Conservation (phyloP, 2,113 vertebrate species). For the Rutilus rutilus region DNA sequence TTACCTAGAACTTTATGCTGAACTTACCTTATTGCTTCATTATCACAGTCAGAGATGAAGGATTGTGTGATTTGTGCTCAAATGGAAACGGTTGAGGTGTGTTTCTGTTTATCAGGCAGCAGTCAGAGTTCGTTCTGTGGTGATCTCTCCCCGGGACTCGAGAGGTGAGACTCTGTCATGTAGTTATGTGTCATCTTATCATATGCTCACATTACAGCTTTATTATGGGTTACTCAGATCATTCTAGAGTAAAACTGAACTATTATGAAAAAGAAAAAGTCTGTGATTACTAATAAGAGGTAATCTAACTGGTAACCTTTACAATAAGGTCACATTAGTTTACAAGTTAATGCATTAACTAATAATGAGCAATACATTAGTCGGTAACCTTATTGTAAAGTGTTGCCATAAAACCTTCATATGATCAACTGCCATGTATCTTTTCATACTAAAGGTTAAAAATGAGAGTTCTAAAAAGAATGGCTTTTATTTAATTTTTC, state of each 20-base stretch:
- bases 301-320: too few relatives aligned
- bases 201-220: too few relatives aligned
- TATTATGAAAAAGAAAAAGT: background rate
- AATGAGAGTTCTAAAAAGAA: background rate
- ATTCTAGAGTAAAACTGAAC: background rate
- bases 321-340: too few relatives aligned
- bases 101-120: constrained; percentile 80
- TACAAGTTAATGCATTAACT: too few relatives aligned
- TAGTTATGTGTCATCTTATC: too few relatives aligned
- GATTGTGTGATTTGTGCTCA: background rate
- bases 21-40: background rate
- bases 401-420: background rate
- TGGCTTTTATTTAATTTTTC: background rate
- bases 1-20: background rate
- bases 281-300: background rate
- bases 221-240: too few relatives aligned
- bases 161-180: constrained; percentile 80
- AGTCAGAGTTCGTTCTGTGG: constrained; percentile 95
- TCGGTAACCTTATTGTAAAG: background rate
- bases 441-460: background rate
- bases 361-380: too few relatives aligned
- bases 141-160: constrained; percentile 86
- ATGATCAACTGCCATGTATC: background rate
- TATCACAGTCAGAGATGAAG: background rate
- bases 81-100: background rate